Conservation (phyloP, 23 tunicate species). For the Clavelina lepadiformis region DNA sequence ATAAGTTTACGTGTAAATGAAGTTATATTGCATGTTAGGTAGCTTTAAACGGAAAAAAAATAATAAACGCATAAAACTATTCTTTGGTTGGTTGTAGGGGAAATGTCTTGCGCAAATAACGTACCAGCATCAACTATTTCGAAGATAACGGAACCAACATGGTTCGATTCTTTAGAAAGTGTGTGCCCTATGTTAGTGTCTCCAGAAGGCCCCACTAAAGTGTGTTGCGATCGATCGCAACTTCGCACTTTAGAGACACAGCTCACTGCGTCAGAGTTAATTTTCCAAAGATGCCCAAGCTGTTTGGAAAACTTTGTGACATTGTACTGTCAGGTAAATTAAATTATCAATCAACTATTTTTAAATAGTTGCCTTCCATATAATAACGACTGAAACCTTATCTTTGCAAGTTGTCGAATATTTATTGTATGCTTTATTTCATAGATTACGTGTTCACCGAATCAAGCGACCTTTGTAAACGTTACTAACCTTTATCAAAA, state of each 20-base stretch:
- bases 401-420: neutral
- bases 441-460: constrained; percentile 83
- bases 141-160: neutral
- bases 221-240: constrained; percentile 72
- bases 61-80: no score
- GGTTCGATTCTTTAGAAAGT: constrained; percentile 2
- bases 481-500: constrained; percentile 42
- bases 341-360: no score
- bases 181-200: constrained; percentile 59
- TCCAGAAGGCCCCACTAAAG: constrained; percentile 10
- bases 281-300: constrained; percentile 88
- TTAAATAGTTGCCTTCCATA: no score
- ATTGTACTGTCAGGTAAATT: constrained; percentile 67
- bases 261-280: constrained; percentile 39
- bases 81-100: constrained; percentile 19
- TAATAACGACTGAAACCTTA: no score
- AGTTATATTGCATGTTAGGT: no score
- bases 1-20: no score
- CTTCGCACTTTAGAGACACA: constrained; percentile 43
- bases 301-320: constrained; percentile 57
- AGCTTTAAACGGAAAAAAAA: no score
- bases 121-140: constrained; percentile 8
- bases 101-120: constrained; percentile 52
- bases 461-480: constrained; percentile 76
- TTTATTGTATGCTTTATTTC: neutral